Evolutionary conservation across 2,888 invertebrate genomes (phyloP), one percentile per base, ranked within the genome.

Genomic region (Litoditis marina): DNA sequence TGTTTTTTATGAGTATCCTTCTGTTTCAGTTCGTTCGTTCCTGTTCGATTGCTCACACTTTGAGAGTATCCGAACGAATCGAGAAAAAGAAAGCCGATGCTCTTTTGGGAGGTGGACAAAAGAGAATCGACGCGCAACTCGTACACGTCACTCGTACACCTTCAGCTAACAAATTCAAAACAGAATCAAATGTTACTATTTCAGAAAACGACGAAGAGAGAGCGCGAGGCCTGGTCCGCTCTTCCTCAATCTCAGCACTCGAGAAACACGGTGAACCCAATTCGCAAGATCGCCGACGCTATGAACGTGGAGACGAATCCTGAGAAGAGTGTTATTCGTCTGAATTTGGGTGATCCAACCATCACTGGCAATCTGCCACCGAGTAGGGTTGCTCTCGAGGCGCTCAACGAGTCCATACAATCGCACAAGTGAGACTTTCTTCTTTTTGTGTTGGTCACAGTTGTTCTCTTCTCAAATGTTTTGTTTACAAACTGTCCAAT

Each of bases 271-370:
- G 89, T 89, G 84, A 98, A 98, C 86, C 91, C 93, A 59, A 95
- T 98, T 81, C 88, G 98, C 66, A 88, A 89, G 72, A 91, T 96
- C 77, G 90, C 95, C 56, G 96, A 98, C 83, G 89, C 90, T 77
- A 88, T 98, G 82, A 89, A 90, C 80, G 88, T 95, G 47, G 89
- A 90, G 69, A 96, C 95, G 0, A 92, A 98, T 86, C 94, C 94
- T 2, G 88, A 90, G 49, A 96, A 96, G 84, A 88, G 88, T 57
- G 88, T 96, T 86, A 96, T 98, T 80, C 83, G 84, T 30, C 78
- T 86, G 47, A 85, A 86, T 30, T 84, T 86, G 55, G 86, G 86
- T 79, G 83, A 82, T 74, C 80, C 77, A 39, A 78, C 78, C 2
- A 53, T 83, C 34, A 77, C 77, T 27, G 82, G 82, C 32, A 74